These are phyloP conservation scores for Netelia melanura DNA, from an alignment of 2,888 invertebrate genomes.

Conservation along the genomic window DNA sequence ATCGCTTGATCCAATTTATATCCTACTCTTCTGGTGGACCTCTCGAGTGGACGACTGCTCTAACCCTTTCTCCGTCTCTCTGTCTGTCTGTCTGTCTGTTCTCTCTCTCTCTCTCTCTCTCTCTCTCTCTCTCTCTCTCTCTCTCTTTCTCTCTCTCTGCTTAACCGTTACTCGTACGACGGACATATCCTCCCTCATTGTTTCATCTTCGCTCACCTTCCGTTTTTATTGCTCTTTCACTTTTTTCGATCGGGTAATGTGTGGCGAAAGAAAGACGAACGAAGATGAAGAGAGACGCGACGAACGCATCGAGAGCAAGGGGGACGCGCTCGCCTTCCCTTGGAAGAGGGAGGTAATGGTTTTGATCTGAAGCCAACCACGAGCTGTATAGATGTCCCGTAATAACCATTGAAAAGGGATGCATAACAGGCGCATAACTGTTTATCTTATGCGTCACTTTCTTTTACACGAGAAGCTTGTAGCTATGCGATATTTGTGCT, in stretches of 20 bases:
- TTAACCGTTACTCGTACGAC: neutral
- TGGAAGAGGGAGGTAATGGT: slow-evolving; percentile 60
- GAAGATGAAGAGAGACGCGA: slow-evolving; percentile 48
- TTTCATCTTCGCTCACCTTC: neutral
- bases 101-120: neutral
- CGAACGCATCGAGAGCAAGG: slow-evolving; percentile 51
- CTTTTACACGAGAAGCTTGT: slow-evolving; percentile 37
- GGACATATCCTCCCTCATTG: slow-evolving; percentile 15
- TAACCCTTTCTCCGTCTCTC: slow-evolving; percentile 27
- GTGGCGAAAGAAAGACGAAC: slow-evolving; percentile 31
- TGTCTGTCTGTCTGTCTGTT: slow-evolving; percentile 23
- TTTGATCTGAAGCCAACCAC: slow-evolving; percentile 66
- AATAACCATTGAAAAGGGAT: slow-evolving; percentile 45
- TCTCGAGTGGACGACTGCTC: slow-evolving; percentile 59
- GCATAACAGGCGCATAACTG: slow-evolving; percentile 38
- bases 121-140: slow-evolving; percentile 12
- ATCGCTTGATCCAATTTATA: slow-evolving; percentile 72
- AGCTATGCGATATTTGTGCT: neutral
- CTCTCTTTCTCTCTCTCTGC: slow-evolving; percentile 30
- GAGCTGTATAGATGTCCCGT: slow-evolving; percentile 38
- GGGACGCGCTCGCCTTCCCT: slow-evolving; percentile 39
- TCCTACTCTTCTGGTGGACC: slow-evolving; percentile 66
- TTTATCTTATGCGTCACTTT: slow-evolving; percentile 52
- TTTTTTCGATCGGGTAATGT: slow-evolving; percentile 40
- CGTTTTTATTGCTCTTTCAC: slow-evolving; percentile 26